Conservation (phyloP, 92 coral and sea anemone species). For the Phenganax subtilis region DNA sequence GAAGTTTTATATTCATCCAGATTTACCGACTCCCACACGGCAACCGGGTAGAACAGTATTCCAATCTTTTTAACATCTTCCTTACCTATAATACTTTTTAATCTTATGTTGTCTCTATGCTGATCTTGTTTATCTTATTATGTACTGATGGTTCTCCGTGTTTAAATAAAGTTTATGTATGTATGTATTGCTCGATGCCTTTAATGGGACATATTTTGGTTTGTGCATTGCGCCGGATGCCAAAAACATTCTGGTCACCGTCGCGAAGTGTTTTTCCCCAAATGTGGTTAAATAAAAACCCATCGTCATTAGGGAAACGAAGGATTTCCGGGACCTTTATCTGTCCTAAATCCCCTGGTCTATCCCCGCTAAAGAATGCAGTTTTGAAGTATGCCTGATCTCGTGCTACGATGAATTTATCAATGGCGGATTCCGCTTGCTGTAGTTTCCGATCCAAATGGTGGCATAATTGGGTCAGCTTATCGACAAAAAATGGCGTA, state of each 20-base stretch:
- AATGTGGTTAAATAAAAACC: not conserved
- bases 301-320: not conserved
- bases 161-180: too few relatives aligned
- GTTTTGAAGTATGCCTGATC: not conserved
- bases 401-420: not conserved
- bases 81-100: too few relatives aligned
- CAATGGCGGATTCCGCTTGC: not conserved
- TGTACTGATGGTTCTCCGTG: too few relatives aligned
- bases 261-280: slow-evolving; percentile 7
- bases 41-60: too few relatives aligned
- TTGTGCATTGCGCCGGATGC: not conserved
- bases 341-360: not conserved
- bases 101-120: too few relatives aligned
- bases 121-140: too few relatives aligned
- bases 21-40: too few relatives aligned
- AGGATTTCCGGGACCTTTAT: not conserved
- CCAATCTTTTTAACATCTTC: too few relatives aligned
- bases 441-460: not conserved
- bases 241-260: not conserved
- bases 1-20: too few relatives aligned
- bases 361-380: not conserved
- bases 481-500: not conserved
- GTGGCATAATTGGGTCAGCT: not conserved
- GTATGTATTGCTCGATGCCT: not conserved
- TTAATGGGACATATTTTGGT: not conserved